Evolutionary conservation across 2,797 vertebrate genomes (phyloP).

Genomic region (Sorex maritimensis): DNA sequence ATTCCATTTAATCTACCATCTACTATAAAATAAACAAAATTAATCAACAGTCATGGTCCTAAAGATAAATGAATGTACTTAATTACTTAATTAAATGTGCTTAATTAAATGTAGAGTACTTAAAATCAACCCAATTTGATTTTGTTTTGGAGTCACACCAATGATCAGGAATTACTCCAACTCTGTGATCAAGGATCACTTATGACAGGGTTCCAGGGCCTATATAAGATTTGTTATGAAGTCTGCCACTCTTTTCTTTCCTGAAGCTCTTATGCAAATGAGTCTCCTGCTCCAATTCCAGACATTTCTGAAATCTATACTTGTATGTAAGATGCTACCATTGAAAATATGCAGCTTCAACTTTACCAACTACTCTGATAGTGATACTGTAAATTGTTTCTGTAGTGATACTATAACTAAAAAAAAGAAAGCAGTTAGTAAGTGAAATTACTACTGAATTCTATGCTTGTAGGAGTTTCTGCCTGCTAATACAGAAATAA

Average conservation of each 20-base stretch:
- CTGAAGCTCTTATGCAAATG: not conserved
- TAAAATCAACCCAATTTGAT: no score
- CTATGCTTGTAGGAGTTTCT: not conserved
- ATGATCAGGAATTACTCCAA: no score
- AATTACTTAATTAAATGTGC: no score
- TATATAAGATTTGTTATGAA: not conserved
- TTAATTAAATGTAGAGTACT: no score
- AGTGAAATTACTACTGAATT: not conserved
- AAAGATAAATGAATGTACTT: no score
- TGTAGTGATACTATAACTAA: not conserved
- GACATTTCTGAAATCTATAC: not conserved
- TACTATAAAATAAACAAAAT: conserved; percentile 60
- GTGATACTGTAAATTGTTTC: not conserved
- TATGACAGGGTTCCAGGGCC: no score
- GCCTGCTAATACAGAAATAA: not conserved
- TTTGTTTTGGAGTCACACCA: no score
- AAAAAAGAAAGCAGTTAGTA: conserved; percentile 40
- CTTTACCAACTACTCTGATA: not conserved
- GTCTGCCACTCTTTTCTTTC: not conserved
- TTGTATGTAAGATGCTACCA: not conserved
- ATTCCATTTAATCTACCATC: conserved; percentile 11
- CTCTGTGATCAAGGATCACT: not conserved
- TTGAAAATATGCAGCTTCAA: not conserved
- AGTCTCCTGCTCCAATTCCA: not conserved
- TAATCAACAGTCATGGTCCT: conserved; percentile 39